Conservation (phyloP, 2,797 vertebrate genomes). For the Poecilia velifera region DNA sequence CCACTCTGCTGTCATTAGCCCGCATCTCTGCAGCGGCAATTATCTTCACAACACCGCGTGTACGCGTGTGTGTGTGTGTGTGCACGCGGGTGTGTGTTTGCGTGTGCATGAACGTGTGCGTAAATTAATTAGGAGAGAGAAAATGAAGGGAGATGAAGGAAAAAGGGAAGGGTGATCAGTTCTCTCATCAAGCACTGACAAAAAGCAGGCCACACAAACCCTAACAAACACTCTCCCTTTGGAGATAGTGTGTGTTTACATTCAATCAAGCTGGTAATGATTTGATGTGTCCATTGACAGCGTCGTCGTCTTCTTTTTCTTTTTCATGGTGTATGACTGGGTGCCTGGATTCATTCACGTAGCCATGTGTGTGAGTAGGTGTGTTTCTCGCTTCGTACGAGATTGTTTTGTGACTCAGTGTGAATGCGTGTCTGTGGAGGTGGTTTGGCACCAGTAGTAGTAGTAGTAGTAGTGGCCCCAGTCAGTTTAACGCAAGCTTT, state of each 20-base stretch:
- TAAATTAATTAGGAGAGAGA: constrained; percentile 63
- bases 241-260: constrained; percentile 16
- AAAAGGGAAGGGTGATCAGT: constrained; percentile 48
- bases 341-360: constrained; percentile 39
- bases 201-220: constrained; percentile 26
- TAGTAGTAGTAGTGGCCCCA: constrained; percentile 35
- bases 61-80: constrained; percentile 10
- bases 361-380: constrained; percentile 49
- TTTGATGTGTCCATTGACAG: constrained; percentile 39
- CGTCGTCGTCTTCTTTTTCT: neutral
- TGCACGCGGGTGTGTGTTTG: constrained; percentile 15
- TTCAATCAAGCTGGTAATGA: constrained; percentile 49
- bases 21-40: constrained; percentile 52
- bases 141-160: constrained; percentile 51
- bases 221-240: constrained; percentile 4
- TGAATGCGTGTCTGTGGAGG: constrained; percentile 30
- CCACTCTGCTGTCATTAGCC: constrained; percentile 63
- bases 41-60: constrained; percentile 49
- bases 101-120: constrained; percentile 12
- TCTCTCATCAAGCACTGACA: constrained; percentile 54
- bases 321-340: neutral
- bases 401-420: constrained; percentile 49
- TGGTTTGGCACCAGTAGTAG: constrained; percentile 24
- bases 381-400: constrained; percentile 47
- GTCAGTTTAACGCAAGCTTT: constrained; percentile 22